Base-by-base conservation (phyloP, 1,140 invertebrate genomes). In the Trypoxylus dichotomus region DNA sequence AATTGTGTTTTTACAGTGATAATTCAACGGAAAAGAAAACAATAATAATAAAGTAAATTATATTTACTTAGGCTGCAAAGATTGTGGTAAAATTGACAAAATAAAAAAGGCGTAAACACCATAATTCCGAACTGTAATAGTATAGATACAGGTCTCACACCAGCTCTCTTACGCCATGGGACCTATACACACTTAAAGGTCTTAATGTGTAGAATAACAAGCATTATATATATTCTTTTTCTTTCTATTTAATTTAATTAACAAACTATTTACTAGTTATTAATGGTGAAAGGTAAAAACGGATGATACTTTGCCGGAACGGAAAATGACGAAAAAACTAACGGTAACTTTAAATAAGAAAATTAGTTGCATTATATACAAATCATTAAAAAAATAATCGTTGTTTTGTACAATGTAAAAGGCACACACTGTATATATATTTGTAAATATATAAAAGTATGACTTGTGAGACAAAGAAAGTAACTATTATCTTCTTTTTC, bases 341-440 rank as follows among this genome's bases (percentile, higher is more conserved):
- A 77, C 72, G 76, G 76, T 77, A 77, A 77, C 76, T 74, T 73
- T 77, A 37, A 58, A 77, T 19, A 19, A 76, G 24, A 68, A 41
- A 27, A 27, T 27, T 68, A 25, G 60, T 68, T 29, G 27, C 27
- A 71, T 74, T 73, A 74, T 74, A 77, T 47, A 77, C 68, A 74
- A 77, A 43, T 54, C 25, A 74, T 77, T 73, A 72, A 79, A 76
- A n/a, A 82, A 79, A 77, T 78, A 79, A 78, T 82, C 80, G 79
- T 82, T 82, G 79, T 81, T 68, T 82, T 82, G 79, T 81, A 82
- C 80, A 80, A 81, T 81, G 77, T 80, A 81, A 81, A 37, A 81
- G 80, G 79, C 81, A 81, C 81, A 42, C 72, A 74, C 72, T 74
- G 72, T 42, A 74, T 37, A 74, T 74, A 15, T 74, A 24, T 74